Conservation (phyloP, 2,113 vertebrate species). For the Xiphophorus couchianus region DNA sequence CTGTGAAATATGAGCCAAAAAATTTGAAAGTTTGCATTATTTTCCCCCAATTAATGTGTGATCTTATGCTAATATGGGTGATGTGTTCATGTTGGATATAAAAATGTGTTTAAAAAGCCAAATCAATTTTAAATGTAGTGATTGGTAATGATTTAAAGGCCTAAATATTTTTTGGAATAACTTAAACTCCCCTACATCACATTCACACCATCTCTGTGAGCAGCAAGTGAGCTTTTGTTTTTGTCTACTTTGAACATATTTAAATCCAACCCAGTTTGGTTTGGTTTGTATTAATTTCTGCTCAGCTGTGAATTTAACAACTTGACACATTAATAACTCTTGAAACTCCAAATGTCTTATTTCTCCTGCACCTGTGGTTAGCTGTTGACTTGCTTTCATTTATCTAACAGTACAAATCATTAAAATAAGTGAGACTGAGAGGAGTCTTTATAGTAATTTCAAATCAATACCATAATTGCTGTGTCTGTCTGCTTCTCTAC, state of each 20-base stretch:
- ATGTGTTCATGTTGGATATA: no score
- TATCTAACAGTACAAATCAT: not conserved
- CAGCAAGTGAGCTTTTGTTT: not conserved
- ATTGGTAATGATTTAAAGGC: no score
- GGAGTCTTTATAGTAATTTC: slow-evolving; percentile 15
- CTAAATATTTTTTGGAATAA: no score
- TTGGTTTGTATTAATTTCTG: slow-evolving; percentile 9
- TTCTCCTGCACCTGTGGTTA: not conserved
- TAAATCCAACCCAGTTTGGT: not conserved
- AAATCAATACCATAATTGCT: slow-evolving; percentile 29
- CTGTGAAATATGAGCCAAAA: no score
- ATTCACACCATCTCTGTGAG: not conserved
- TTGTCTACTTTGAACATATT: not conserved
- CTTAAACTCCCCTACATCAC: not conserved
- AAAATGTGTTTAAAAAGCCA: no score
- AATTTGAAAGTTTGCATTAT: no score
- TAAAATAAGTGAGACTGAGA: slow-evolving; percentile 17
- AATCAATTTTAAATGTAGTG: no score
- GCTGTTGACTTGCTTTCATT: not conserved
- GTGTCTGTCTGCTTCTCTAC: slow-evolving; percentile 45
- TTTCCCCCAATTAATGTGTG: no score
- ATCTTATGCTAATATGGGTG: no score
- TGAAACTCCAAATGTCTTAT: not conserved
- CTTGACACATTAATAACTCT: not conserved
- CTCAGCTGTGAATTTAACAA: slow-evolving; percentile 6